Base-by-base conservation (phyloP, 2,888 invertebrate species). In the Temnothorax ravouxi region DNA sequence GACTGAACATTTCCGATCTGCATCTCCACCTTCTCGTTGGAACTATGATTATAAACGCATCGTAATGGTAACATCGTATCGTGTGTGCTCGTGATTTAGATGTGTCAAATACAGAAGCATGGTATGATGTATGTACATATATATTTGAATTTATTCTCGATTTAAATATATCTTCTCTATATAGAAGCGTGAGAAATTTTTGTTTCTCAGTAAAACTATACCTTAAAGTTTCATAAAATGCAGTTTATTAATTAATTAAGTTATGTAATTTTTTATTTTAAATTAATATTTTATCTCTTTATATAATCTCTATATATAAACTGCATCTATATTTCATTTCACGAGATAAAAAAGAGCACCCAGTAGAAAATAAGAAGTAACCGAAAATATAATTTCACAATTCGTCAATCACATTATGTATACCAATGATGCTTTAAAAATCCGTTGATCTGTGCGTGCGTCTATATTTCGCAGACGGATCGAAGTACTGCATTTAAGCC, bases 81-180 rank as follows among this genome's bases (percentile, higher is more conserved):
- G 18, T 21, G 21, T 41, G 25, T n/a, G 25, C 13, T 50, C 21
- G 38, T 54, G 18, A 76, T 41, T 61, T 62, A 62, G 15, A 41
- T 47, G 29, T 66, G 25, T 52, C 25, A 52, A 41, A 77, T 66
- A 41, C 41, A 77, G 34, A 66, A 66, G 4, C 47, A 38, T 47
- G 18, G 6, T 47, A n/a, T 47, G 15, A 54, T 29, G 25, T 77
- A 34, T n/a, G n/a, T n/a, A n/a, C 38, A 74, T 59, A 72, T 56
- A 44, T 44, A 13, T 21, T 56, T 47, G 4, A 47, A 47, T 15
- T 47, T 52, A 38, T 54, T n/a, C 6, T 61, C 21, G 15, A 74
- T 66, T 50, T 75, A 62, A 50, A 62, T 62, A 50, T 72, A 72
- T 25, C 29, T 56, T 13, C 59, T 59, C 18, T 59, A 44, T 44